A percentile compares a stretch with the other conserved stretches of the same genome.
phyloP scores from a whole-genome alignment of 2,888 invertebrate genomes.

The Platerodrilus igneus region DNA sequence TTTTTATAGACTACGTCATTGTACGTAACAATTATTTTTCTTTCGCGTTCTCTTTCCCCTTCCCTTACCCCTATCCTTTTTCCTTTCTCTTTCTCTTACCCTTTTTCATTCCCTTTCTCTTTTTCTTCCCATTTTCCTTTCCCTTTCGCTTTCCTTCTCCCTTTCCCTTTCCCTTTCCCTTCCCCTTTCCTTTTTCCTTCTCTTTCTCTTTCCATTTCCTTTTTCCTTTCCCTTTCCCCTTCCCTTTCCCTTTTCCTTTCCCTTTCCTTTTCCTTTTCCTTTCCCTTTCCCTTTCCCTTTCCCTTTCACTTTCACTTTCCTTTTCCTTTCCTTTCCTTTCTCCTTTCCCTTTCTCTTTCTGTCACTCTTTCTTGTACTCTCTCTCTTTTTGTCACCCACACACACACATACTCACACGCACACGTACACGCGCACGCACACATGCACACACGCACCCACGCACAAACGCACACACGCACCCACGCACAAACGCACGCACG shows the following conservation, averaged over 20 bases:
- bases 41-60: too few species aligned
- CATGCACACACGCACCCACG: constrained; percentile 6
- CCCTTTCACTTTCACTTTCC: background rate
- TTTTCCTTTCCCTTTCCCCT: background rate
- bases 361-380: background rate
- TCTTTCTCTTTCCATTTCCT: background rate
- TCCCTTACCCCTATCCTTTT: too few species aligned
- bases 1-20: too few species aligned
- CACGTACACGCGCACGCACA: constrained; percentile 10
- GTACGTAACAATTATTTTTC: too few species aligned
- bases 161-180: background rate
- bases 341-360: background rate
- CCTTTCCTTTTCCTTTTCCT: background rate
- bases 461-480: background rate
- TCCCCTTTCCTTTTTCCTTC: background rate
- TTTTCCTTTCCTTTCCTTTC: constrained; percentile 1
- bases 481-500: background rate
- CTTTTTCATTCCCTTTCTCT: too few species aligned
- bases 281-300: background rate
- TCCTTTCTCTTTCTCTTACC: too few species aligned
- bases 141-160: background rate
- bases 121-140: constrained; percentile 1
- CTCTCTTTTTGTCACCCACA: too few species aligned
- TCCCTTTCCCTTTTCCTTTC: background rate
- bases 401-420: too few species aligned